These are phyloP conservation scores for Cladopsammia gracilis DNA, from an alignment of 64 coral and sea anemone genomes.

Conservation along the genomic window DNA sequence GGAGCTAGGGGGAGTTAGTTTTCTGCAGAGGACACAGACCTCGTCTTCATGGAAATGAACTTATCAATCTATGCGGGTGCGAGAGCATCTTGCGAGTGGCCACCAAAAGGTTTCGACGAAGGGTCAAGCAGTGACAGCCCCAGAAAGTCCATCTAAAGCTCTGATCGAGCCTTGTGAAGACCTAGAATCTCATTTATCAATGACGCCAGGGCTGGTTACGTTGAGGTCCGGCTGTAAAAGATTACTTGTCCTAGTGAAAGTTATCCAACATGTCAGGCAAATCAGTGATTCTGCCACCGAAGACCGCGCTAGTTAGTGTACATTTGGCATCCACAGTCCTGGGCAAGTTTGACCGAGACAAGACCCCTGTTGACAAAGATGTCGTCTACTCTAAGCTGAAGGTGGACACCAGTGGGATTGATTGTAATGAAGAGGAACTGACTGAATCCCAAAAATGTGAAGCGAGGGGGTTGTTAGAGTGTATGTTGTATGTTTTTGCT, in stretches of 20 bases:
- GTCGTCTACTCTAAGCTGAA: not conserved
- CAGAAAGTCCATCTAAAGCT: slow-evolving; percentile 5
- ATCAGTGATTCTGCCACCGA: not conserved
- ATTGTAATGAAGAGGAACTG: slow-evolving; percentile 38
- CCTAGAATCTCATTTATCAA: slow-evolving; percentile 35
- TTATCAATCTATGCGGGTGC: slow-evolving; percentile 45
- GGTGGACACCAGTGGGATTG: slow-evolving; percentile 20
- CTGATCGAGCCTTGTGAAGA: slow-evolving; percentile 1
- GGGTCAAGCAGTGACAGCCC: slow-evolving; percentile 7
- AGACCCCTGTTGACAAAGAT: not conserved
- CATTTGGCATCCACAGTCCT: slow-evolving; percentile 23
- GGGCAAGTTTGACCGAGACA: not conserved
- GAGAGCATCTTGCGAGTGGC: slow-evolving; percentile 42
- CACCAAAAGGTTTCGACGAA: not conserved
- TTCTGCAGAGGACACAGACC: slow-evolving; percentile 52
- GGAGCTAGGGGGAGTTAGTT: slow-evolving; percentile 22
- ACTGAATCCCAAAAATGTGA: slow-evolving; percentile 37
- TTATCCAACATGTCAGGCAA: slow-evolving; percentile 29
- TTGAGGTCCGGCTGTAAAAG: slow-evolving; percentile 16
- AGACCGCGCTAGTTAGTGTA: slow-evolving; percentile 31
- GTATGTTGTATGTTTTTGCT: slow-evolving; percentile 46
- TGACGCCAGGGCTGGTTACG: slow-evolving; percentile 38
- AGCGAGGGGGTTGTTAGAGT: slow-evolving; percentile 30
- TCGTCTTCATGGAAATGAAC: slow-evolving; percentile 58
- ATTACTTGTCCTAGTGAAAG: slow-evolving; percentile 8